A percentile compares a stretch with the other conserved stretches of the same genome.
Conservation (phyloP, 2,113 vertebrate genomes). For the Harpagus bidentatus region DNA sequence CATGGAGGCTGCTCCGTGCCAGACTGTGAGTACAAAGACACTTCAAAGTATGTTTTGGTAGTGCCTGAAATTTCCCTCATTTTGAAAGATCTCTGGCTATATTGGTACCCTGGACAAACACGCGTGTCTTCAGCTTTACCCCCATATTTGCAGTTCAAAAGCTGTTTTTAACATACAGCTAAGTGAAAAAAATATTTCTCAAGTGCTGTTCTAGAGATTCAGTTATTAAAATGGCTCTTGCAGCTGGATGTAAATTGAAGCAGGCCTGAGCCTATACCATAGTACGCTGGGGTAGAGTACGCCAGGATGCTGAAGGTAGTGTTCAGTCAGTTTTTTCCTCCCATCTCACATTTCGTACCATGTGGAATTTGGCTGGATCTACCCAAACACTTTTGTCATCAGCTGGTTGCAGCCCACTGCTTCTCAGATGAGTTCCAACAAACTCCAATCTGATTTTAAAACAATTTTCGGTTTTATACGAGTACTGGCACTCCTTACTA, state of each 20-base stretch:
- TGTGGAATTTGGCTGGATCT: neutral
- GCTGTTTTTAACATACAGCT: neutral
- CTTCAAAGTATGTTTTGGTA: neutral
- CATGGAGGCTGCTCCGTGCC: neutral
- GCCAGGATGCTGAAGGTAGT: neutral
- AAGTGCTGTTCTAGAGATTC: neutral
- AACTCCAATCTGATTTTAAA: neutral
- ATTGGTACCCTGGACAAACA: neutral
- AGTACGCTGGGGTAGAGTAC: neutral
- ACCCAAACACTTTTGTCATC: neutral
- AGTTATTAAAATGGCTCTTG: neutral
- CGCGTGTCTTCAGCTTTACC: neutral
- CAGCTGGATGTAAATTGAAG: neutral
- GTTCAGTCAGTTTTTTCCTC: neutral
- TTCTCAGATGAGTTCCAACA: neutral
- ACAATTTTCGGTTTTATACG: neutral
- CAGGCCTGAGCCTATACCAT: neutral
- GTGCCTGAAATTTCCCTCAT: neutral
- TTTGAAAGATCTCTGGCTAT: neutral
- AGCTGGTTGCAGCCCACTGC: neutral
- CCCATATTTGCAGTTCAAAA: accelerated
- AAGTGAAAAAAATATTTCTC: neutral
- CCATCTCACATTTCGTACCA: neutral
- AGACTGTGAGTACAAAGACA: neutral
- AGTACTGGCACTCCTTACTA: neutral